Conservation (phyloP, 2,113 vertebrate species). For the Daubentonia madagascariensis region DNA sequence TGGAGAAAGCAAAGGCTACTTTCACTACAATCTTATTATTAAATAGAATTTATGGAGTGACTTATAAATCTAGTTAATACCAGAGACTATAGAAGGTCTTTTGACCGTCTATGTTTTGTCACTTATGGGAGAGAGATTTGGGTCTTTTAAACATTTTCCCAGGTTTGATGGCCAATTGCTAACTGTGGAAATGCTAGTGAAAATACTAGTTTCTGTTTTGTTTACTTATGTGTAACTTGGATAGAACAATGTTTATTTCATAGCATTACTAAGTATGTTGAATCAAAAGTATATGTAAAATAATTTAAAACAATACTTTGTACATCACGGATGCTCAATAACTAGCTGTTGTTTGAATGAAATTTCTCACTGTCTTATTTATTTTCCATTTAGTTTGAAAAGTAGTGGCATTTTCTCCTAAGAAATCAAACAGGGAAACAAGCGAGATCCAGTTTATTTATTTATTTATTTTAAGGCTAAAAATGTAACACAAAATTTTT, state of each 20-base stretch:
- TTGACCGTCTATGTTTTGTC: no score
- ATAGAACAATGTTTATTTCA: background rate
- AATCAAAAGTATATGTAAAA: background rate
- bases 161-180: background rate
- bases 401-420: background rate
- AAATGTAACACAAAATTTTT: background rate
- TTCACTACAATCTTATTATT: background rate
- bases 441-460: background rate
- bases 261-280: background rate
- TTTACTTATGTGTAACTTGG: background rate
- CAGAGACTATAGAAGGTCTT: background rate
- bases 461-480: background rate
- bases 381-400: background rate
- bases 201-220: background rate
- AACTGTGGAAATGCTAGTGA: background rate
- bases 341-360: background rate
- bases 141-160: background rate
- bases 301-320: background rate
- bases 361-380: background rate
- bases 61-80: background rate
- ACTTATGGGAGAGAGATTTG: background rate
- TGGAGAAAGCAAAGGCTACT: background rate
- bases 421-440: background rate
- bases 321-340: background rate
- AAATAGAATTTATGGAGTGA: background rate